Conservation (phyloP, 2,888 invertebrate species). For the Pollenia amentaria region DNA sequence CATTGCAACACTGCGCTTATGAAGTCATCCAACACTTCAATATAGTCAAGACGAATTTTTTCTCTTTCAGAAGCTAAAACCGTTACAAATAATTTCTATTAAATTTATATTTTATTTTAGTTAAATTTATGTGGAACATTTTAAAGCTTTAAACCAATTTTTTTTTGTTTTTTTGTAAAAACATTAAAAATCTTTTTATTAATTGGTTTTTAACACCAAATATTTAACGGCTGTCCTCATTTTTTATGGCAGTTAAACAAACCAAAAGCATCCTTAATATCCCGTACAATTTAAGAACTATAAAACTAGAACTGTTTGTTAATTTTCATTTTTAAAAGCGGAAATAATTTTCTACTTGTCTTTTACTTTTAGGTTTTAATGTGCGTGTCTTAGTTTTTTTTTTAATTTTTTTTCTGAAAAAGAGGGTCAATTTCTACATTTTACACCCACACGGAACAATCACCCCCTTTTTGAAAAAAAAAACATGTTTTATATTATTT, state of each 20-base stretch:
- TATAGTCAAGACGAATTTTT: too few relatives aligned
- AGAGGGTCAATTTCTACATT: constrained; percentile 58
- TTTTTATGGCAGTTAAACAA: constrained; percentile 13
- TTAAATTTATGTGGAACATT: too few relatives aligned
- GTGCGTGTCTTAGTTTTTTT: constrained; percentile 43
- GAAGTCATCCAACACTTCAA: too few relatives aligned
- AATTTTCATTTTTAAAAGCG: constrained; percentile 47
- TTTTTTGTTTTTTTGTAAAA: neutral
- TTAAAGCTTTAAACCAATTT: too few relatives aligned
- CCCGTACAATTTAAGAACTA: constrained; percentile 15
- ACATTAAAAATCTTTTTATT: constrained; percentile 11
- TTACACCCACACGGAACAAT: constrained; percentile 57
- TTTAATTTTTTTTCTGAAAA: constrained; percentile 29
- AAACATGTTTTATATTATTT: constrained; percentile 36
- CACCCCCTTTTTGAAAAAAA: constrained; percentile 2
- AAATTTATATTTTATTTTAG: too few relatives aligned
- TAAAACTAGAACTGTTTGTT: constrained; percentile 24
- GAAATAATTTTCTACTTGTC: constrained; percentile 71
- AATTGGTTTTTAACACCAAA: constrained; percentile 56
- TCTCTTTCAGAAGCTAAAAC: too few relatives aligned
- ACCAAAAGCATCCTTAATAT: constrained; percentile 40
- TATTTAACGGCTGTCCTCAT: constrained; percentile 32
- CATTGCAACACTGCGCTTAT: too few relatives aligned
- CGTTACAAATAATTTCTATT: too few relatives aligned
- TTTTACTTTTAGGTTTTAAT: constrained; percentile 19